Base-by-base conservation (phyloP, 2,797 vertebrate genomes). In the Megaceryle alcyon region DNA sequence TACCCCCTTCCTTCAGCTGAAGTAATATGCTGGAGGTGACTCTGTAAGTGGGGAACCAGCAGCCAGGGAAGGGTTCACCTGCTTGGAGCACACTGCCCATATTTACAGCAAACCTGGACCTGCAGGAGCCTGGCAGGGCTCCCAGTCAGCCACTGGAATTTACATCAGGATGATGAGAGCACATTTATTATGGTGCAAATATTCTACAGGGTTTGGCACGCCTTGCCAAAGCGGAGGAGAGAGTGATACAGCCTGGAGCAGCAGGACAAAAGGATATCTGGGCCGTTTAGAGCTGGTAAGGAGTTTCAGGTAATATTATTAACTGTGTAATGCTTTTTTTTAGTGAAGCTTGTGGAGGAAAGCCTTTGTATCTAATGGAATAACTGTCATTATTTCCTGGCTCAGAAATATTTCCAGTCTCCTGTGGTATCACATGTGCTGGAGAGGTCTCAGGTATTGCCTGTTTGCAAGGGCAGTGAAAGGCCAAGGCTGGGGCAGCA, bases 401-500 rank as follows among this genome's bases (percentile, higher is more conserved):
- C 93, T 88, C 39, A 68, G 85, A 94, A 81, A 75, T 85, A 87
- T 85, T 95, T 95, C 91, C 84, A 95, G 44, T 65, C 61, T 94
- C 48, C 60, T 85, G 56, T 2, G 1, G 48, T 86, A 91, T 94
- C 78, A 35, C 28, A 25, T 73, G 26, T 57, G 44, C 77, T 76
- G 70, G 59, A 79, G n/a, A 84, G 19, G 21, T 86, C 68, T 88
- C 3, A 16, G 11, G 16, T 44, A 60, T 68, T 87, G 73, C 61
- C 76, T 89, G 15, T 61, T 77, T 75, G 56, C 41, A 90, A 75
- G 66, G 61, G 70, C 59, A 87, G 8, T 26, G 49, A 86, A 85
- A 92, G 56, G 85, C 82, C 51, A 84, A 43, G 35, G 65, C 68
- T 84, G 46, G n/a, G 29, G 23, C 14, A 79, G 44, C 46, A 56